Evolutionary conservation across 2,797 vertebrate genomes (phyloP), one percentile per base, ranked within the genome.

Genomic region (Perodicticus potto): DNA sequence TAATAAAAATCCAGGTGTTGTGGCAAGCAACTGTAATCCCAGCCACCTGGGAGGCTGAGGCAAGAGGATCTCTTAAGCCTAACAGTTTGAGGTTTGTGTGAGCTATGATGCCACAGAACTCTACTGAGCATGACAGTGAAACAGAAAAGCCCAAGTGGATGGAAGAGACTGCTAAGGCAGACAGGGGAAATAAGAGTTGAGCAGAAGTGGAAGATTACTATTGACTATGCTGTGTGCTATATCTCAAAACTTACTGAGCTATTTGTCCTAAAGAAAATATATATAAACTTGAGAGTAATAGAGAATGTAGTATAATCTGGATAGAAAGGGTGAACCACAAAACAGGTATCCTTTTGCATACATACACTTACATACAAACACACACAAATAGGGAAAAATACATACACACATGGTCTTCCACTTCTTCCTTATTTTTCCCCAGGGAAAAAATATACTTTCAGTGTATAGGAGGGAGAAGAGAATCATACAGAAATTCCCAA

Each of bases 401-500:
- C 14, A 59, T 14, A 27, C 16, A 34, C n/a, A 43, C 10, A 70
- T 7, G 82, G 2, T 59, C 53, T 96, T 61, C 34, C n/a, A 55
- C 20, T 40, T 40, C 40, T 40, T 40, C 40, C 40, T 3, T 40
- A 40, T 40, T 40, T 40, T 40, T 40, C 5, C 25, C 29, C 43
- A 89, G 6, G 10, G 81, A 96, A 87, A 29, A 11, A 87, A 76
- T 11, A 8, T 7, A 55, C 45, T 45, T 34, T 34, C 29, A 16
- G 49, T 72, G 12, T 76, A 87, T 80, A 78, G 49, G n/a, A 78
- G 25, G 23, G 9, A 85, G n/a, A 1, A 96, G 19, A 92, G 29
- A 22, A 92, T 94, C n/a, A 88, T 37, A 57, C 3, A 63, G 20
- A 96, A 93, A 63, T 19, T 87, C n/a, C 83, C 69, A 78, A 37